Base-by-base conservation (phyloP, 2,888 invertebrate genomes). In the Microdon myrmicae region DNA sequence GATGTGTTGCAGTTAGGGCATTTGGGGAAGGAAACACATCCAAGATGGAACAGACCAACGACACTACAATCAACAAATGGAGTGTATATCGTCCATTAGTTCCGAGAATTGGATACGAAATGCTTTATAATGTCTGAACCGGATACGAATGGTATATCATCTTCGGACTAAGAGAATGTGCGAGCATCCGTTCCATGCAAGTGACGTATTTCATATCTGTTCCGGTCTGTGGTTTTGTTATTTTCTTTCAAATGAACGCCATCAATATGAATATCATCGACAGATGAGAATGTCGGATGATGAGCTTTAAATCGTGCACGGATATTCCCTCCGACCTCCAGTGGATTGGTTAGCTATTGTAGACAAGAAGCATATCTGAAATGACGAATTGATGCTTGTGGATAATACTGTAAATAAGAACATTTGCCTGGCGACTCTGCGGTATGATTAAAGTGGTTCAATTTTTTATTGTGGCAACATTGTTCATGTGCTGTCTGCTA, bases 61-160 rank as follows among this genome's bases (percentile, higher is more conserved):
- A 45, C 22, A 22, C 37, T 25, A 53, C 49, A 61, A 44, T 60
- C 53, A 60, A 55, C 55, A 61, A 55, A 61, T 55, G 55, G 61
- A 34, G 45, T 56, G 56, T 45, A 31, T 32, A 56, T 45, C 37
- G 61, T 45, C 56, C 56, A 61, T 61, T 61, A 61, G 56, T 51
- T 56, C 39, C 49, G 51, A 25, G 56, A 45, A 51, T 51, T 35
- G 55, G 34, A 45, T 56, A 31, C 51, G 49, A 34, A 38, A 47
- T 38, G 26, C 23, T 53, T 48, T 31, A 60, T 45, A 55, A 47
- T 47, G 41, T 39, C 45, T 39, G 35, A 51, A 51, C 34, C 44
- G 56, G 56, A 56, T 61, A 39, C 45, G 38, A 45, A 56, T 44
- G 44, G 39, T 35, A 55, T 49, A 55, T 61, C 44, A 25, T 49